Base-by-base conservation (phyloP, 2,113 vertebrate genomes). In the Channa argus region DNA sequence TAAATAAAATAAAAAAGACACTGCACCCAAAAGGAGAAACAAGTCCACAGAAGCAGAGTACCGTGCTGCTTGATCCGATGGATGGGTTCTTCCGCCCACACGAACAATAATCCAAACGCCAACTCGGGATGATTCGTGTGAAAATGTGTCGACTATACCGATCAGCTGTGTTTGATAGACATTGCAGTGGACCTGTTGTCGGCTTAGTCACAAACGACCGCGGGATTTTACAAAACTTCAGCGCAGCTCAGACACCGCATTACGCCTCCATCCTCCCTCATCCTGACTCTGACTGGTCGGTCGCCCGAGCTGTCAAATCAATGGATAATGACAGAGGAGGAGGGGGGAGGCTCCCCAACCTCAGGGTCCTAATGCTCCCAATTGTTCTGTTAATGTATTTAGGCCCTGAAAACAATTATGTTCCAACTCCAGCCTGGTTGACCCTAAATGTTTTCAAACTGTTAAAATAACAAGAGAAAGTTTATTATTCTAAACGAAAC, bases 341-440 rank as follows among this genome's bases (percentile, higher is more conserved):
- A 38, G 24, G 24, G 24, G 24, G 24, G 24, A 7, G 61, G 33
- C 44, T 53, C 9, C 12, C n/a, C 5, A 13, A 50, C 83, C 81
- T 14, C 91, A 52, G 81, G 92, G 92, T 93, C 91, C 91, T 92
- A 92, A 80, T 61, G 89, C 83, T 8, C 71, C 13, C 33, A 5
- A 46, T 5, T 65, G 63, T 81, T 88, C 41, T 8, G 6, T 0
- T 52, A 8, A 13, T 59, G 1, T 33, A 24, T 51, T 34, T 46
- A 68, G 10, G 11, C 15, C 2, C 11, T 11, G 37, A 44, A 53
- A 39, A 85, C 66, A 78, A 24, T 24, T 24, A 24, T 24, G 24
- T 24, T 24, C 24, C 24, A 24, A 24, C 24, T 24, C 24, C 24
- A 24, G 24, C 24, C 24, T 24, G 24, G 24, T 24, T 24, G 24